phyloP scores from a whole-genome alignment of 1,140 invertebrate species.

The Xylocopa sonorina region DNA sequence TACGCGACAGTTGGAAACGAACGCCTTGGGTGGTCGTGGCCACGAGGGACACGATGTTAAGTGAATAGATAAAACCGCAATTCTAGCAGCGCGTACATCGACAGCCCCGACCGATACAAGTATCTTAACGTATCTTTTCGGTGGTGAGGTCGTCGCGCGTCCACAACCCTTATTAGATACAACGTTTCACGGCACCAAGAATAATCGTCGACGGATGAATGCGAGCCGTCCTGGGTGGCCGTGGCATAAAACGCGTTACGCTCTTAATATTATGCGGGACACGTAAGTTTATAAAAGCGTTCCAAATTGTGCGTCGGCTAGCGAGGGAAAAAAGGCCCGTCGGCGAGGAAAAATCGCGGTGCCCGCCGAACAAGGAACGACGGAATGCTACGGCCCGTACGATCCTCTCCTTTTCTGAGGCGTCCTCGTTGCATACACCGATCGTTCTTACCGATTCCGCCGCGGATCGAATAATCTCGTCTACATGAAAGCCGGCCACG shows the following conservation, averaged over 20 bases:
- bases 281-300: slow-evolving; percentile 54
- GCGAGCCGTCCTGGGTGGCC: slow-evolving; percentile 64
- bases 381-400: slow-evolving; percentile 42
- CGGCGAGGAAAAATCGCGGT: slow-evolving; percentile 55
- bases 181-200: too few species aligned
- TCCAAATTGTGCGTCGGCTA: slow-evolving; percentile 47
- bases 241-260: slow-evolving; percentile 63
- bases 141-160: neutral
- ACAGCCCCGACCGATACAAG: neutral
- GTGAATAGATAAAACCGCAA: slow-evolving; percentile 35
- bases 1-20: slow-evolving; percentile 1
- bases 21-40: slow-evolving; percentile 51
- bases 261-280: slow-evolving; percentile 71
- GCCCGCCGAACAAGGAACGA: slow-evolving; percentile 23
- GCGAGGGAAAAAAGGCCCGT: slow-evolving; percentile 44
- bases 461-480: slow-evolving; percentile 46
- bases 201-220: slow-evolving; percentile 1
- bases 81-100: neutral
- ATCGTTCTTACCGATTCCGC: slow-evolving; percentile 44
- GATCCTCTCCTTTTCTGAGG: slow-evolving; percentile 19
- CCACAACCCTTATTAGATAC: slow-evolving; percentile 46
- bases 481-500: slow-evolving; percentile 34
- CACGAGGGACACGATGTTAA: neutral
- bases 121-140: neutral
- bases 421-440: slow-evolving; percentile 27